Base-by-base conservation (phyloP, 1,140 invertebrate genomes). In the Solenopsis fugax region DNA sequence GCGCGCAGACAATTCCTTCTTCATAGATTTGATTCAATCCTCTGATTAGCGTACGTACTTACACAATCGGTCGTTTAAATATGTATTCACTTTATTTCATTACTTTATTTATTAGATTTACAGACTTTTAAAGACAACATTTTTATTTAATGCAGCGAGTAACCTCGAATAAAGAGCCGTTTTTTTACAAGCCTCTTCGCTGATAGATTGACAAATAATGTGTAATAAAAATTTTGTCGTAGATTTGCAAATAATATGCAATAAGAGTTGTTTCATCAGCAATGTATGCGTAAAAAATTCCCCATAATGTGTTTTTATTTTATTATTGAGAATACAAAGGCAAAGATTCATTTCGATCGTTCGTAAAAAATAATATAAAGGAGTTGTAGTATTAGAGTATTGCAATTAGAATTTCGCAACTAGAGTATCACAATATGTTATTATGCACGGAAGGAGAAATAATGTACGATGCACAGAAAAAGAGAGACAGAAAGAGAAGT, bases 361-460 rank as follows among this genome's bases (percentile, higher is more conserved):
- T 29, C 37, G 60, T 45, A 1, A 18, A 76, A 29, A 75, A 60
- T 76, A 9, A 60, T 45, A 41, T 76, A 76, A 76, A 76, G 60
- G 13, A 24, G 21, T 24, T 1, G 5, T 77, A 41, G 18, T 45
- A 16, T 73, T 34, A n/a, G 24, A 54, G 5, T 37, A 73, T 21
- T 7, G 29, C 18, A 56, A 75, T 71, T 21, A 21, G 12, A 73
- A 21, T 45, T 45, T 21, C n/a, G n/a, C 64, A 69, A 24, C 0
- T 65, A 75, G 34, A 72, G 0, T 72, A 6, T 37, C 12, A n/a
- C n/a, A 75, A 21, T 58, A 41, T 16, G 29, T 10, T 58, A 34
- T 65, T 41, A 29, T 34, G 37, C 64, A 67, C 64, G 41, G 5
- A 37, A 37, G 6, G 37, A n/a, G 37, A 65, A 16, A 21, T 21